Evolutionary conservation across 2,113 vertebrate genomes (phyloP).

Genomic region (Chloropsis hardwickii): DNA sequence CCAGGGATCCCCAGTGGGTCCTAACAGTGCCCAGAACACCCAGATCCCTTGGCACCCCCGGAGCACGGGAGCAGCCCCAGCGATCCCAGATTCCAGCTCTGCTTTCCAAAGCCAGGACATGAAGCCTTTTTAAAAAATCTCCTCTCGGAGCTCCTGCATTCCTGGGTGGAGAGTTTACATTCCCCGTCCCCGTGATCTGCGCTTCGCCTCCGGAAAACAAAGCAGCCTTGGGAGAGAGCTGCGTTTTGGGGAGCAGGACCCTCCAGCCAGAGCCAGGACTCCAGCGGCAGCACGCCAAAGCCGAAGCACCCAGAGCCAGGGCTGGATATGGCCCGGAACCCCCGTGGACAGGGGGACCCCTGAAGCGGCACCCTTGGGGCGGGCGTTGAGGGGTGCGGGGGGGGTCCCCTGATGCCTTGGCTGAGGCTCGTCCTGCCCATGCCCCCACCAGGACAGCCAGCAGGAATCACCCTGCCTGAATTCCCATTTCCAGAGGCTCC

Average conservation of each 20-base stretch:
- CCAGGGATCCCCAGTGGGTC: background rate
- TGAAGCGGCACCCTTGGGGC: background rate
- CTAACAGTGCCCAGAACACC: background rate
- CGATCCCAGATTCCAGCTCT: background rate
- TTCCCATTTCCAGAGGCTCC: background rate
- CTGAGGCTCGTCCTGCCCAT: background rate
- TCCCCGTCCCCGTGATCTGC: background rate
- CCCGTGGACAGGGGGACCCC: background rate
- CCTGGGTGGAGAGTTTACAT: slow-evolving; percentile 57
- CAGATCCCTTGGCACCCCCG: background rate
- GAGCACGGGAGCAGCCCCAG: rapidly evolving
- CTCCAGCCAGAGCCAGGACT: rapidly evolving
- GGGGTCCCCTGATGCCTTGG: background rate
- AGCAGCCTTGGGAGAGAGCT: background rate
- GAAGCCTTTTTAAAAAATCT: background rate
- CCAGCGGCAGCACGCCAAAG: background rate
- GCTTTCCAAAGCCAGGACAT: background rate
- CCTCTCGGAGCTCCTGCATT: slow-evolving; percentile 15
- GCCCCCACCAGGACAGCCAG: background rate
- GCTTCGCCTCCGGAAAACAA: background rate
- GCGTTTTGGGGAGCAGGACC: background rate
- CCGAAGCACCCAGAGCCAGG: background rate
- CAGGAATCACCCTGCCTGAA: background rate
- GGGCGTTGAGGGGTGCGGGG: background rate
- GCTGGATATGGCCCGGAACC: background rate